Conservation (phyloP, 92 coral and sea anemone genomes). For the Plumapathes pennacea region DNA sequence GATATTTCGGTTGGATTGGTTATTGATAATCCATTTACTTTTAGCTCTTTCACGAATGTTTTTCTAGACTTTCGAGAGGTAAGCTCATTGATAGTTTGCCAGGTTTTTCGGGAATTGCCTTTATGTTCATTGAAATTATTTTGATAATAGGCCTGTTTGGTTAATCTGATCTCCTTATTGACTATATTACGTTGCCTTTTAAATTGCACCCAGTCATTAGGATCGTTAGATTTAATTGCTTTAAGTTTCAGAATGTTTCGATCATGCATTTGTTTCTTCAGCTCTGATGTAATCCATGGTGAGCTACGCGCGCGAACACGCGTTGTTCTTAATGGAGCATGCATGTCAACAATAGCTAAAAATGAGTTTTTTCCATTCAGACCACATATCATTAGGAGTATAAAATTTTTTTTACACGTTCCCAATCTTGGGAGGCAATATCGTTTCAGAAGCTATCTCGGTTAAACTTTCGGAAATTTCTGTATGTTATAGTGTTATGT, state of each 20-base stretch:
- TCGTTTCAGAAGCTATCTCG: conserved; percentile 24
- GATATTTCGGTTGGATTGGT: conserved; percentile 24
- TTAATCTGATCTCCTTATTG: conserved; percentile 24
- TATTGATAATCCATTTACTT: conserved; percentile 3
- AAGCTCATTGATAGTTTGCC: conserved; percentile 40
- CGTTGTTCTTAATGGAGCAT: conserved; percentile 27
- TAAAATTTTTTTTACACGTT: conserved; percentile 2
- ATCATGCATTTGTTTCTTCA: conserved; percentile 29
- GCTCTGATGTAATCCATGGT: conserved; percentile 30
- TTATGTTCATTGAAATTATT: conserved; percentile 27
- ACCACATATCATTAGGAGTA: conserved; percentile 43
- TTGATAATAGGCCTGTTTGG: conserved; percentile 24
- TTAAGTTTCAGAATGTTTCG: conserved; percentile 20
- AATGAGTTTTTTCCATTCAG: conserved; percentile 34
- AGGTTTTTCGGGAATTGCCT: conserved; percentile 21
- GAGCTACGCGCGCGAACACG: conserved; percentile 9
- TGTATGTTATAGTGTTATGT: conserved; percentile 4
- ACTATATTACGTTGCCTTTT: conserved; percentile 31
- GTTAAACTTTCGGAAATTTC: conserved; percentile 27
- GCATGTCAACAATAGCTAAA: conserved; percentile 8
- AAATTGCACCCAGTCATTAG: conserved; percentile 8
- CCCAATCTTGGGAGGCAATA: conserved; percentile 41
- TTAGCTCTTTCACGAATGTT: conserved; percentile 11
- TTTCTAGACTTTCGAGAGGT: conserved; percentile 20
- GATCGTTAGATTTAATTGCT: conserved; percentile 14